Percentiles rank a stretch among this genome's conserved stretches.
phyloP scores from a whole-genome alignment of 2,113 vertebrate species.

The Pogona vitticeps region DNA sequence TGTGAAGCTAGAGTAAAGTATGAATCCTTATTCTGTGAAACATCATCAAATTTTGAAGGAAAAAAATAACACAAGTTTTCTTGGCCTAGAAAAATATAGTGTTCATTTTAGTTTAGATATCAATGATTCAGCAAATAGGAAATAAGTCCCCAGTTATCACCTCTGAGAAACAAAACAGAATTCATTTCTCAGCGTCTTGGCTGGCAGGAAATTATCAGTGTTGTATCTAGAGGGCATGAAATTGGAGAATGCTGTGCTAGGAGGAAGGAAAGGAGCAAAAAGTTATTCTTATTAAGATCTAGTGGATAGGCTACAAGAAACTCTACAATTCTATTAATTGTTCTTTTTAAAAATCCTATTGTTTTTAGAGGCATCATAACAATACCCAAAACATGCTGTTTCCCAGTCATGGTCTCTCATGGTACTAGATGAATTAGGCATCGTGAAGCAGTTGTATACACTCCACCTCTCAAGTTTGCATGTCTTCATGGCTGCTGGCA shows the following conservation, averaged over 20 bases:
- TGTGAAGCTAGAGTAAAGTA: background rate
- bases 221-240: too few species aligned
- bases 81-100: slow-evolving; percentile 44
- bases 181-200: slow-evolving; percentile 20
- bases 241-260: background rate
- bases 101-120: slow-evolving; percentile 47
- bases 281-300: background rate
- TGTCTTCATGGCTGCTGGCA: too few species aligned
- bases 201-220: too few species aligned
- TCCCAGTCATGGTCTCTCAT: background rate
- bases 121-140: slow-evolving; percentile 63
- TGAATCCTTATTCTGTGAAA: slow-evolving; percentile 33
- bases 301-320: background rate
- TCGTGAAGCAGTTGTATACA: too few species aligned
- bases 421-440: too few species aligned
- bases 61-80: background rate
- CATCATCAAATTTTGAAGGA: slow-evolving; percentile 27
- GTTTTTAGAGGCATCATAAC: background rate
- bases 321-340: background rate
- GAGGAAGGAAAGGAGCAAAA: background rate
- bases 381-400: background rate
- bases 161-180: background rate
- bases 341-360: background rate
- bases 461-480: too few species aligned
- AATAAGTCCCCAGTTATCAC: slow-evolving; percentile 58